Conservation (phyloP, 2,888 invertebrate species). For the Tricholauxania praeusta region DNA sequence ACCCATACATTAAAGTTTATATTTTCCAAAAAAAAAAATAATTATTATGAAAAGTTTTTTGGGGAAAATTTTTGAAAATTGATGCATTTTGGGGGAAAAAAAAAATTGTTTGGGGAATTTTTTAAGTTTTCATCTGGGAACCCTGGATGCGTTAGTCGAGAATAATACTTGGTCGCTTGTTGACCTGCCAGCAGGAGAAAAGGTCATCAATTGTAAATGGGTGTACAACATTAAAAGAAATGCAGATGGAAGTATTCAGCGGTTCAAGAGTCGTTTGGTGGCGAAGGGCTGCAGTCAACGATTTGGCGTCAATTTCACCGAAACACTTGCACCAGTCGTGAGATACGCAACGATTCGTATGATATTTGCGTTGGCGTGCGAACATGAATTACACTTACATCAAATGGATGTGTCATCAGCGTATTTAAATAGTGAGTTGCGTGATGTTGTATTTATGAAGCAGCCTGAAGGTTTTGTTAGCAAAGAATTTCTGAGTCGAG, state of each 20-base stretch:
- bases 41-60: too few relatives aligned
- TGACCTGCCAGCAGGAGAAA: slow-evolving; percentile 38
- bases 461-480: slow-evolving; percentile 41
- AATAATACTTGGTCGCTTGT: slow-evolving; percentile 44
- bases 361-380: slow-evolving; percentile 44
- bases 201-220: slow-evolving; percentile 47
- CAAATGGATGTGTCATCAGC: slow-evolving; percentile 47
- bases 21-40: too few relatives aligned
- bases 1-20: too few relatives aligned
- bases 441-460: slow-evolving; percentile 43
- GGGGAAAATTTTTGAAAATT: too few relatives aligned
- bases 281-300: slow-evolving; percentile 45
- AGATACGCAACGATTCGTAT: slow-evolving; percentile 46
- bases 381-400: slow-evolving; percentile 40
- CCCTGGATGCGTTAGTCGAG: slow-evolving; percentile 36
- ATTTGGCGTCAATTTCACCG: slow-evolving; percentile 33
- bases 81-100: too few relatives aligned
- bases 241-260: slow-evolving; percentile 39
- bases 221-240: slow-evolving; percentile 43
- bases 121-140: too few relatives aligned
- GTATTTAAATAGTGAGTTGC: slow-evolving; percentile 43
- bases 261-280: slow-evolving; percentile 43
- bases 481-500: slow-evolving; percentile 32
- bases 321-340: slow-evolving; percentile 44
- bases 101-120: too few relatives aligned